Base-by-base conservation (phyloP, 2,797 vertebrate species). In the Arrhamphus sclerolepis region DNA sequence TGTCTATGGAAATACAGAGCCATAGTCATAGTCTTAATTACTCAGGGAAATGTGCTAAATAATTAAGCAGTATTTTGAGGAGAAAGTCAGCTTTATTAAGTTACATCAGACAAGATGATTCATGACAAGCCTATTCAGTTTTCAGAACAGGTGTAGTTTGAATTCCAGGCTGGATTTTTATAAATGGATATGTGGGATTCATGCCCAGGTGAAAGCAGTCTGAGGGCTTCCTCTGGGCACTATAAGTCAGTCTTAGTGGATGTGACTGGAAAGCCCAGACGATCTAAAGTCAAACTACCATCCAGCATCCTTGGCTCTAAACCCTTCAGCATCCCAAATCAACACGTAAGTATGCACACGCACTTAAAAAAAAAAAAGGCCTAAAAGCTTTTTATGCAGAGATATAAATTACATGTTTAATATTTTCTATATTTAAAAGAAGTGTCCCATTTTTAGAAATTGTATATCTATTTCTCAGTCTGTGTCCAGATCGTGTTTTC, bases 211-310 rank as follows among this genome's bases (percentile, higher is more conserved):
- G 65, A 60, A n/a, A 1, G 49, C 66, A 68, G 49, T 31, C 40
- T 58, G 49, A 80, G 17, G 43, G 80, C 67, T 41, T 57, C 72
- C 22, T 39, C 59, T 7, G 39, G 24, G 1, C 72, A 40, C 0
- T 43, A 0, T 6, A 76, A 91, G 72, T 71, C 88, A 2, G 4
- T 77, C 11, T 73, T 70, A n/a, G 50, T 93, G 55, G 91, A 95
- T 66, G 92, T 84, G 56, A 82, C 84, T 3, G 94, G 93, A 72
- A 89, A 88, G 29, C 90, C 83, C 56, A 94, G 89, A 83, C 83
- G 82, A 41, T 58, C 62, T 11, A 90, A 85, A 84, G 90, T 95
- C 71, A 83, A 62, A 69, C 78, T 95, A 1, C 95, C 95, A 0
- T 11, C 62, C 21, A 94, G 82, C 11, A 74, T 96, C 82, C 85